Evolutionary conservation across 2,888 invertebrate genomes (phyloP).

Genomic region (Neoaliturus tenellus): DNA sequence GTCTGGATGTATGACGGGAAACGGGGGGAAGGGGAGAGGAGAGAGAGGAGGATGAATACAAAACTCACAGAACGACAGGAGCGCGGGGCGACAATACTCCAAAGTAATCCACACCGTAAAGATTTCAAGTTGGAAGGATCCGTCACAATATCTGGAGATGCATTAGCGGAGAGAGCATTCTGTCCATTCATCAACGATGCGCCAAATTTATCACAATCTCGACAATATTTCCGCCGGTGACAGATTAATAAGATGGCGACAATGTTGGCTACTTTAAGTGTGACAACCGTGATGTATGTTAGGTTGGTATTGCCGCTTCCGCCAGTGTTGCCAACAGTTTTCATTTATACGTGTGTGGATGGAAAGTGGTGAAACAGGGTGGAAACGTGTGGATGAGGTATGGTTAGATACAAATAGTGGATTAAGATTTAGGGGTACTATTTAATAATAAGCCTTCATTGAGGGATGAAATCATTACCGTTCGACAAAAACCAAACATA

Average conservation of each 20-base stretch:
- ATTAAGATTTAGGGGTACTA: no score
- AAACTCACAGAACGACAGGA: slow-evolving; percentile 9
- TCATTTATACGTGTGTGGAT: background rate
- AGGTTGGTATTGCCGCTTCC: slow-evolving; percentile 21
- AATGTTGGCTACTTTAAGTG: slow-evolving; percentile 33
- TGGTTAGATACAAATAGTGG: no score
- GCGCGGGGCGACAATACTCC: no score
- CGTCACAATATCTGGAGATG: slow-evolving; percentile 28
- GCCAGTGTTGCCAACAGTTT: slow-evolving; percentile 3
- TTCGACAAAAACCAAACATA: no score
- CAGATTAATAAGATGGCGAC: slow-evolving; percentile 49
- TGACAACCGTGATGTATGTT: slow-evolving; percentile 43
- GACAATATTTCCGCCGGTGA: slow-evolving; percentile 45
- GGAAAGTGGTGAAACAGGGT: background rate
- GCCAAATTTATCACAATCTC: slow-evolving; percentile 46
- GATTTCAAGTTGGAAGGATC: background rate
- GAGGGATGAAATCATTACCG: no score
- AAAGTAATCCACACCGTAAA: no score
- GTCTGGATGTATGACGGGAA: background rate
- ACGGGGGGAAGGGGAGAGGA: background rate
- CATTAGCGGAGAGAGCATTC: slow-evolving; percentile 37
- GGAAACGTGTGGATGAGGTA: no score
- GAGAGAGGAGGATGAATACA: background rate
- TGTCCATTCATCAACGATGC: slow-evolving; percentile 41
- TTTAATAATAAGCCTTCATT: no score